Base-by-base conservation (phyloP, 2,888 invertebrate species). In the Trachelus iudaicus region DNA sequence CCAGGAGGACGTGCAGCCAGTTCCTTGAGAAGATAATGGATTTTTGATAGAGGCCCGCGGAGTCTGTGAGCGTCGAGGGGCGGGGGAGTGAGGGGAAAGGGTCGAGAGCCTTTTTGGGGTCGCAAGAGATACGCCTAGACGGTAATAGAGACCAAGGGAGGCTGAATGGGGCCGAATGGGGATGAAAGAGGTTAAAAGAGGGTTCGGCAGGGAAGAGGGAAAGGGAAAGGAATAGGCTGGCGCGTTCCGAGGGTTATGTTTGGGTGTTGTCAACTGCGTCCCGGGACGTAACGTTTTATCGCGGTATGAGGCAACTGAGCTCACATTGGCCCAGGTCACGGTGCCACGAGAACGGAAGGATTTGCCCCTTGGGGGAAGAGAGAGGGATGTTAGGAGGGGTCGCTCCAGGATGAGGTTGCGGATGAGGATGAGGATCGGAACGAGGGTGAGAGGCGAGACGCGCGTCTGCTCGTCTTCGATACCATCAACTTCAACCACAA, bases 401-500 rank as follows among this genome's bases (percentile, higher is more conserved):
- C 37, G 37, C 71, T 77, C 37, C 69, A 71, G 40, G 76, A 71
- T 69, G 78, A 75, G 79, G 79, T 80, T 69, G 76, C 74, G 79
- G 69, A 74, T 75, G 77, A 82, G 81, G 80, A 77, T 81, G 82
- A 83, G 82, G 84, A 82, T 83, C 82, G 75, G 80, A 82, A 81
- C 78, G 81, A 79, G 80, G 79, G 79, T 35, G 80, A 78, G 77
- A 82, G 87, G 87, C 87, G 89, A 83, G 84, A 84, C 86, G 85
- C 87, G 86, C 88, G 84, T 73, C 56, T 56, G 9, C 56, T 56
- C 56, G 56, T 83, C 87, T 85, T 84, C 88, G 89, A 89, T 88
- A 87, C 88, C 90, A 90, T 90, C 90, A 86, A 85, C 86, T 87
- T 87, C 87, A 86, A 86, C 74, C 73, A 85, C 90, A 89, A 89